phyloP scores from a whole-genome alignment of 2,888 invertebrate genomes.

The Altica lythri region DNA sequence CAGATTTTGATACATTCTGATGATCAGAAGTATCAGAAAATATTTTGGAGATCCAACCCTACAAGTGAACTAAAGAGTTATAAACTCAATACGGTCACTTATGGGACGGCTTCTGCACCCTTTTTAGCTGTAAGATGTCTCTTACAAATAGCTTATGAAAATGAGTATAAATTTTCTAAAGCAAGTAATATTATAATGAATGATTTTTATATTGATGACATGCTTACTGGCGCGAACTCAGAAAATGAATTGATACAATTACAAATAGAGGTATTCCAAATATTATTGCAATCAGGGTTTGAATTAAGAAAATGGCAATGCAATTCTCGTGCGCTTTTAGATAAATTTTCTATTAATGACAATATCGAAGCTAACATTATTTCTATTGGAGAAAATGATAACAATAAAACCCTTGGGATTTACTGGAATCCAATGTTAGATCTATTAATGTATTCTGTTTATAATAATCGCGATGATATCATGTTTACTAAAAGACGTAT shows the following conservation, averaged over 20 bases:
- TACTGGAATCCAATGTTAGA: conserved; percentile 13
- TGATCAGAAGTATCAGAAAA: conserved; percentile 6
- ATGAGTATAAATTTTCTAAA: conserved; percentile 1
- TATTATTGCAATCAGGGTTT: neutral
- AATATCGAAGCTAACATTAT: neutral
- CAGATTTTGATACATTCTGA: too few species aligned
- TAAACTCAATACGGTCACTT: conserved; percentile 28
- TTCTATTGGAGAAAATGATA: neutral
- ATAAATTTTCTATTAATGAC: neutral
- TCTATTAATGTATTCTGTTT: neutral
- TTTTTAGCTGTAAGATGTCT: conserved; percentile 26
- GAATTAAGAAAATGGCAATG: neutral
- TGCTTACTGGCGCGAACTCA: conserved; percentile 15
- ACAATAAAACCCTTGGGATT: conserved; percentile 10
- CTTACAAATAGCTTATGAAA: conserved; percentile 12
- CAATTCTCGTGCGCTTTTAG: neutral
- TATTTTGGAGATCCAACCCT: conserved; percentile 21
- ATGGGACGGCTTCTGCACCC: conserved; percentile 26
- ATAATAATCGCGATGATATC: neutral
- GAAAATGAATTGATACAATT: neutral
- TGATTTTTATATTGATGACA: conserved; percentile 25
- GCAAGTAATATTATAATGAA: conserved; percentile 3
- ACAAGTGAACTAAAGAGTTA: conserved; percentile 11
- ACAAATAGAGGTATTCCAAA: neutral
- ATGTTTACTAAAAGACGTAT: neutral